phyloP scores from a whole-genome alignment of 2,888 invertebrate species.

The Drosophila pegasa region DNA sequence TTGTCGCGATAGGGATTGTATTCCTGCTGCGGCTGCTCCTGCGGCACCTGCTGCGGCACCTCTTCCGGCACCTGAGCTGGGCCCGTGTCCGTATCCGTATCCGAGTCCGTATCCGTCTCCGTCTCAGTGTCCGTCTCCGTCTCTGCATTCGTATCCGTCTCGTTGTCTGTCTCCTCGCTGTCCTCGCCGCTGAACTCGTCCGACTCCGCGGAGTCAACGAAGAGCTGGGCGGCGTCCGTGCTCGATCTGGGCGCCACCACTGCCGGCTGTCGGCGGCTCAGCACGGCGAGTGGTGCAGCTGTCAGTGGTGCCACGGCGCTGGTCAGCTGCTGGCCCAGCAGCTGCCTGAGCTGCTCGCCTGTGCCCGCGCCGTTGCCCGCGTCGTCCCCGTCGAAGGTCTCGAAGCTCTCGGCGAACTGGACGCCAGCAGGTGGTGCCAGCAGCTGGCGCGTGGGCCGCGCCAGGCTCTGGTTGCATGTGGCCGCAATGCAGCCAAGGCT shows the following conservation, averaged over 20 bases:
- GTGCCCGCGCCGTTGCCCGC: constrained; percentile 23
- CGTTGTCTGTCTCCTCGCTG: constrained; percentile 35
- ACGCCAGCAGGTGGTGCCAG: constrained; percentile 53
- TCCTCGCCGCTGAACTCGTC: constrained; percentile 49
- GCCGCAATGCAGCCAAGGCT: constrained; percentile 24
- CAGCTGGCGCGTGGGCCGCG: constrained; percentile 36
- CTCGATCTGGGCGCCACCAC: constrained; percentile 55
- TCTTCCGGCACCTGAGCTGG: neutral
- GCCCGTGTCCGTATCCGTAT: constrained; percentile 1
- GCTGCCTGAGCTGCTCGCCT: constrained; percentile 39
- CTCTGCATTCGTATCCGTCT: constrained; percentile 1
- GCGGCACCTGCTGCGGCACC: constrained; percentile 4
- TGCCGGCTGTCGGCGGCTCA: constrained; percentile 46
- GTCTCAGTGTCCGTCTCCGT: neutral
- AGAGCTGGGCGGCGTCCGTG: constrained; percentile 40
- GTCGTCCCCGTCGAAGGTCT: constrained; percentile 42
- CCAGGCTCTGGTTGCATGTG: constrained; percentile 29
- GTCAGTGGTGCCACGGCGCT: constrained; percentile 60
- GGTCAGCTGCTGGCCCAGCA: constrained; percentile 53
- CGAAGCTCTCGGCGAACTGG: constrained; percentile 61
- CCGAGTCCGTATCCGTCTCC: constrained; percentile 27
- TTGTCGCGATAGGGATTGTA: constrained; percentile 71
- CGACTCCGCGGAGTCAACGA: constrained; percentile 26
- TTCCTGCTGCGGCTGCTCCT: neutral
- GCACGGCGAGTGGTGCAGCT: constrained; percentile 36